Conservation (phyloP, 92 coral and sea anemone genomes). For the Plumapathes pennacea region DNA sequence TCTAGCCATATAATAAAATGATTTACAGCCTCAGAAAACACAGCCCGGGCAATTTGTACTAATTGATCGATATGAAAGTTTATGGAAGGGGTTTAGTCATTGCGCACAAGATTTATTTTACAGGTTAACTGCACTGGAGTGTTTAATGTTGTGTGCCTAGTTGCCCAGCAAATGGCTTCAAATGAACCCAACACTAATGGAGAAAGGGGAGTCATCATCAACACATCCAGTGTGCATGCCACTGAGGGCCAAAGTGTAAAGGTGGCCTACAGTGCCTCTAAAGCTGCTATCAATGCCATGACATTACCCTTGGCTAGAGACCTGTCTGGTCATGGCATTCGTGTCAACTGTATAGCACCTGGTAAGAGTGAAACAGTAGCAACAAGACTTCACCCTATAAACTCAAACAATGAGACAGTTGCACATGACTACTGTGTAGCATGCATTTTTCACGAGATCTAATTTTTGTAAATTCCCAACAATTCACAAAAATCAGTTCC, state of each 20-base stretch:
- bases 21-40: too few species aligned
- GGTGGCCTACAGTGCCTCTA: constrained; percentile 76
- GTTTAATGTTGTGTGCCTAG: constrained; percentile 74
- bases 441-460: too few species aligned
- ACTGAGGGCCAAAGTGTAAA: constrained; percentile 75
- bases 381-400: background rate
- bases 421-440: too few species aligned
- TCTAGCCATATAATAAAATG: too few species aligned
- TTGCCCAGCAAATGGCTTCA: constrained; percentile 61
- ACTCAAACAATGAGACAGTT: too few species aligned
- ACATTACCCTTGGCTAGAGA: constrained; percentile 81
- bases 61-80: too few species aligned
- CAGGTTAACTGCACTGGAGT: constrained; percentile 75
- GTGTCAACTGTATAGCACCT: constrained; percentile 78
- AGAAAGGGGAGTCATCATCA: constrained; percentile 82
- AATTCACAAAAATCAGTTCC: too few species aligned
- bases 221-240: constrained; percentile 75
- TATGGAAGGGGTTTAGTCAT: too few species aligned
- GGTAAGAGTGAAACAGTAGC: constrained; percentile 33
- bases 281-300: constrained; percentile 78
- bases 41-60: too few species aligned
- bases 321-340: constrained; percentile 78
- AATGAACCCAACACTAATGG: constrained; percentile 67
- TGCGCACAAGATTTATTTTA: constrained; percentile 10
- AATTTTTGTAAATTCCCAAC: too few species aligned